These are phyloP conservation scores for Tyrophagus putrescentiae DNA, from an alignment of 1,140 invertebrate species.

Conservation along the genomic window DNA sequence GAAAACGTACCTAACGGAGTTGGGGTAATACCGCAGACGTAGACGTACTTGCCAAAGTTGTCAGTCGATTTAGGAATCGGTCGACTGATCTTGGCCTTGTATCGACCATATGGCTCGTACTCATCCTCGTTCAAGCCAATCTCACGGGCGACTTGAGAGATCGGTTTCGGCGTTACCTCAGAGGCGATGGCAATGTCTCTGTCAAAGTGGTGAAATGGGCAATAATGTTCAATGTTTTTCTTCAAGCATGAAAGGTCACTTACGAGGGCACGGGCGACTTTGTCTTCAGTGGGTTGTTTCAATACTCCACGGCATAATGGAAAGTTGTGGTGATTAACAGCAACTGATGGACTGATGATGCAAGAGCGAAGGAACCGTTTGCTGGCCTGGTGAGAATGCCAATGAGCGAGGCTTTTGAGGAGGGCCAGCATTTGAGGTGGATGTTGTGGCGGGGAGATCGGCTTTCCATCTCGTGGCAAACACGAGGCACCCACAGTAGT, in stretches of 20 bases:
- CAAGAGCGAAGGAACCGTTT: too few relatives aligned
- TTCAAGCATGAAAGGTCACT: neutral
- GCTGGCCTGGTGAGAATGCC: too few relatives aligned
- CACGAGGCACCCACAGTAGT: too few relatives aligned
- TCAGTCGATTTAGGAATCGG: conserved; percentile 58
- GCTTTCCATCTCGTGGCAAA: too few relatives aligned
- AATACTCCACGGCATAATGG: too few relatives aligned
- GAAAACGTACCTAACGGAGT: conserved; percentile 57
- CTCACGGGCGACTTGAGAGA: conserved; percentile 58
- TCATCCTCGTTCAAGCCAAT: conserved; percentile 66
- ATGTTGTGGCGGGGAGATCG: too few relatives aligned
- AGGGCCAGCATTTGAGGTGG: too few relatives aligned
- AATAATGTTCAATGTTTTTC: neutral
- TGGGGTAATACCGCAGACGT: conserved; percentile 79
- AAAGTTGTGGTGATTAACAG: too few relatives aligned
- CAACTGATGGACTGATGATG: too few relatives aligned
- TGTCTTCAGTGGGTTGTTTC: neutral
- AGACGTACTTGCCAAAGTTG: conserved; percentile 74
- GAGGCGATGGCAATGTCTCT: conserved; percentile 79
- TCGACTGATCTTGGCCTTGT: conserved; percentile 87
- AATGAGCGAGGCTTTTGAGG: too few relatives aligned
- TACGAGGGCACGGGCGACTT: neutral
- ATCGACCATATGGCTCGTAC: conserved; percentile 75
- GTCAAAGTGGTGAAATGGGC: neutral
- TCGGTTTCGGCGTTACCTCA: conserved; percentile 70